Evolutionary conservation across 2,797 vertebrate species (phyloP), one percentile per base, ranked within the genome.

Genomic region (Labroides dimidiatus): DNA sequence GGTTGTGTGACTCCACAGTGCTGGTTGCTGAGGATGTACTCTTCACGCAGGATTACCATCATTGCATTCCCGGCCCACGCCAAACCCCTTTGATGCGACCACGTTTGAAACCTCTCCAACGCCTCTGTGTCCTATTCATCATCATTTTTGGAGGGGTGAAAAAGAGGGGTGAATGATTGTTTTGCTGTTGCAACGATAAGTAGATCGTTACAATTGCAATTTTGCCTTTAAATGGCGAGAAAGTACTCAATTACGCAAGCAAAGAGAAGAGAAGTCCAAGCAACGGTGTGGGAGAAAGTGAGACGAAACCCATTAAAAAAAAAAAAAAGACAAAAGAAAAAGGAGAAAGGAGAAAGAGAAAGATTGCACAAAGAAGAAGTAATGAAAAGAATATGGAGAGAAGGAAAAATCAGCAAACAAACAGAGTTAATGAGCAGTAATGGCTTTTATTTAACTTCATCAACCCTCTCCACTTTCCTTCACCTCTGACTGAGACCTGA

Each of bases 11-110:
- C 62, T 80, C 58, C 36, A 54, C 74, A 49, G 47, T 64, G n/a
- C 27, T 72, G 67, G 55, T 65, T 67, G 39, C 56, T 19, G 77
- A 77, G 61, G 74, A 83, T 79, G 72, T 80, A 47, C 80, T 80
- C 71, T 82, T 83, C 73, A 84, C 71, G 77, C 78, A 64, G 81
- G 84, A 89, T 91, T 87, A 89, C 41, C 68, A 54, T 79, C 77
- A 84, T 55, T 9, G 27, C 80, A 44, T 15, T 56, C 47, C 47
- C 54, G 21, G 58, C 84, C 87, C 82, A 90, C 75, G 75, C 77
- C 69, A 60, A 6, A 36, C 33, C 57, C 17, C 82, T 87, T 84
- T 87, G 69, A 89, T 86, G 77, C 69, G 39, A 24, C 42, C 64
- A 39, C 16, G 71, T 82, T 70, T 87, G 73, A 89, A 87, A 60